Evolutionary conservation across 2,113 vertebrate genomes (phyloP).

Genomic region (Pelusios castaneus): DNA sequence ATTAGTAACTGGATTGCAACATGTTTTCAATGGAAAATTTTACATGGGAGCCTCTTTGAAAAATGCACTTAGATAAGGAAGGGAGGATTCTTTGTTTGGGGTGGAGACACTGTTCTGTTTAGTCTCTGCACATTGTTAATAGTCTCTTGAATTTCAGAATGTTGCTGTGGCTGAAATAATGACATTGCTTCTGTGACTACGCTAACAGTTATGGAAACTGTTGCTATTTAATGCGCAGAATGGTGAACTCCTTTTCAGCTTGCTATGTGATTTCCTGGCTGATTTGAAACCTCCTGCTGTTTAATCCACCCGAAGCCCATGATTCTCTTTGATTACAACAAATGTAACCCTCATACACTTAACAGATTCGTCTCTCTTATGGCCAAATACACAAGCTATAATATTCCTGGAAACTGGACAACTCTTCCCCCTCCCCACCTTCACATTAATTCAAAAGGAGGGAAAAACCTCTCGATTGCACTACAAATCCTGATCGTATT

Average conservation of each 20-base stretch:
- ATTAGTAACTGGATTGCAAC: not conserved
- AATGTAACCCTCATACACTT: slow-evolving; percentile 27
- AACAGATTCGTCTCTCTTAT: slow-evolving; percentile 36
- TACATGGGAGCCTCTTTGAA: not conserved
- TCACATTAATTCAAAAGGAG: not conserved
- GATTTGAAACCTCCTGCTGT: slow-evolving; percentile 46
- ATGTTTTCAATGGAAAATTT: slow-evolving; percentile 5
- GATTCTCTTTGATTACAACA: slow-evolving; percentile 58
- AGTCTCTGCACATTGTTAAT: slow-evolving; percentile 25
- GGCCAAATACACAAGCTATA: slow-evolving; percentile 19
- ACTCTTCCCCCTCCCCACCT: not conserved
- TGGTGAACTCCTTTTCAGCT: slow-evolving; percentile 48
- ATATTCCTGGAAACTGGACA: slow-evolving; percentile 32
- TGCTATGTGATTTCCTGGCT: slow-evolving; percentile 47
- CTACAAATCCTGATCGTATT: not conserved
- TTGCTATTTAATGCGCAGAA: slow-evolving; percentile 50
- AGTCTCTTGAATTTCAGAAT: slow-evolving; percentile 45
- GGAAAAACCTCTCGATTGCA: not conserved
- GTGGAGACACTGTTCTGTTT: slow-evolving; percentile 16
- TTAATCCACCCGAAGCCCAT: slow-evolving; percentile 48
- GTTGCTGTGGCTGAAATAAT: slow-evolving; percentile 28
- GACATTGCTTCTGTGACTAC: slow-evolving; percentile 29
- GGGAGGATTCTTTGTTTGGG: slow-evolving; percentile 15
- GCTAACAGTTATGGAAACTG: slow-evolving; percentile 42
- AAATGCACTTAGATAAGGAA: not conserved